A percentile compares a stretch with the other conserved stretches of the same genome.
phyloP scores from a whole-genome alignment of 2,113 vertebrate species.

The Maccullochella peelii region DNA sequence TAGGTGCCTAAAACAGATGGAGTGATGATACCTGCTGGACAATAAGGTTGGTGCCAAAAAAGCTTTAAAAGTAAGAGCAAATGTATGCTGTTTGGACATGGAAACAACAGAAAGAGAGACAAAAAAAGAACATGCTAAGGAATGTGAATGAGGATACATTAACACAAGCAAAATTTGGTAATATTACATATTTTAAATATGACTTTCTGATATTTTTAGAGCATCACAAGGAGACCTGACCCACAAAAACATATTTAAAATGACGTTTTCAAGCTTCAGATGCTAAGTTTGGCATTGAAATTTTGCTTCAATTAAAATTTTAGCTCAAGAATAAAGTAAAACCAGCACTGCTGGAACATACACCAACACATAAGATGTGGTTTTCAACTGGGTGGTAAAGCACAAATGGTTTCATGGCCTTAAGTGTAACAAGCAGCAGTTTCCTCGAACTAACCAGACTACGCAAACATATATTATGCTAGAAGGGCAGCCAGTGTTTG shows the following conservation, averaged over 20 bases:
- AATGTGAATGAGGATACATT: neutral
- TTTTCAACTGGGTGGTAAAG: neutral
- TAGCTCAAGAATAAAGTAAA: neutral
- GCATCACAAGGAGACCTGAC: neutral
- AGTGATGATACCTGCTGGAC: constrained; percentile 8
- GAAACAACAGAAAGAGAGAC: neutral
- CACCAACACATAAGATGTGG: neutral
- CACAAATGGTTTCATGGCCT: constrained; percentile 1
- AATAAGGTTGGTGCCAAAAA: neutral
- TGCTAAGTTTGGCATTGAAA: neutral
- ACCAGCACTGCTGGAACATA: neutral
- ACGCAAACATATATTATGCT: constrained; percentile 34
- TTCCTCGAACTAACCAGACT: constrained; percentile 35
- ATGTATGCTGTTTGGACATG: too few relatives aligned
- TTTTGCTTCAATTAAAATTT: too few relatives aligned
- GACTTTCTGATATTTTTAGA: neutral
- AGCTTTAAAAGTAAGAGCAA: neutral
- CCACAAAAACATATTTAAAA: neutral
- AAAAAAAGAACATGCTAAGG: neutral
- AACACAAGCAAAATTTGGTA: neutral
- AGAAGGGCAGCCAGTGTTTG: constrained; percentile 41
- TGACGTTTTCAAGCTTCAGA: neutral
- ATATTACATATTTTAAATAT: neutral
- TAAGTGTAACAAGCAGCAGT: constrained; percentile 8
- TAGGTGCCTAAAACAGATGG: constrained; percentile 44